phyloP scores from a whole-genome alignment of 2,797 vertebrate genomes.

The Carapus acus region DNA sequence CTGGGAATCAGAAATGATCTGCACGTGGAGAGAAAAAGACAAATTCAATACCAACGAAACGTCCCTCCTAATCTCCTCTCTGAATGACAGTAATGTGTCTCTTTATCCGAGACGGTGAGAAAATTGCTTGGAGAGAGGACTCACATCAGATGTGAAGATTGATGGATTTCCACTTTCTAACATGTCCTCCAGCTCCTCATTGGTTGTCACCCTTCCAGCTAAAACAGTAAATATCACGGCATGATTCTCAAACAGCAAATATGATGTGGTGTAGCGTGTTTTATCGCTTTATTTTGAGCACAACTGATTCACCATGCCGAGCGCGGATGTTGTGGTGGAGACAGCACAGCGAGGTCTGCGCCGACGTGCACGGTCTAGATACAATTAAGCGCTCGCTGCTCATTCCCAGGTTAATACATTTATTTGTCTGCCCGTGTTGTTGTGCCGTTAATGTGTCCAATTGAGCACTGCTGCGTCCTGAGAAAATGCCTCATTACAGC shows the following conservation, averaged over 20 bases:
- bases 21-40: neutral
- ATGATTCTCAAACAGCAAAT: neutral
- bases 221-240: conserved; percentile 26
- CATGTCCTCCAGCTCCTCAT: conserved; percentile 93
- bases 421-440: conserved; percentile 6
- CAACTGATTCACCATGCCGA: too few species aligned
- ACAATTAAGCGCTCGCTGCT: conserved; percentile 2
- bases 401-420: conserved; percentile 19
- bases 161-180: conserved; percentile 89
- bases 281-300: neutral
- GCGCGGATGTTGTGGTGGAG: too few species aligned
- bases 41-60: too few species aligned
- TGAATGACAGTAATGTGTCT: conserved; percentile 29
- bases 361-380: too few species aligned
- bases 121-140: conserved; percentile 38
- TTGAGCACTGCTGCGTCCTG: conserved; percentile 1
- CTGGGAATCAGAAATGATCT: conserved; percentile 95
- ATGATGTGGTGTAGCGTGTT: neutral
- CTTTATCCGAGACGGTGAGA: conserved; percentile 1
- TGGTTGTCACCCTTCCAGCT: conserved; percentile 89
- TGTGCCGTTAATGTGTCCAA: conserved; percentile 1
- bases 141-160: conserved; percentile 90
- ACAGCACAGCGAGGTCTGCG: too few species aligned
- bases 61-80: conserved; percentile 6
- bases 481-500: conserved; percentile 14